Conservation (phyloP, 1,140 invertebrate genomes). For the Macrobrachium nipponense region DNA sequence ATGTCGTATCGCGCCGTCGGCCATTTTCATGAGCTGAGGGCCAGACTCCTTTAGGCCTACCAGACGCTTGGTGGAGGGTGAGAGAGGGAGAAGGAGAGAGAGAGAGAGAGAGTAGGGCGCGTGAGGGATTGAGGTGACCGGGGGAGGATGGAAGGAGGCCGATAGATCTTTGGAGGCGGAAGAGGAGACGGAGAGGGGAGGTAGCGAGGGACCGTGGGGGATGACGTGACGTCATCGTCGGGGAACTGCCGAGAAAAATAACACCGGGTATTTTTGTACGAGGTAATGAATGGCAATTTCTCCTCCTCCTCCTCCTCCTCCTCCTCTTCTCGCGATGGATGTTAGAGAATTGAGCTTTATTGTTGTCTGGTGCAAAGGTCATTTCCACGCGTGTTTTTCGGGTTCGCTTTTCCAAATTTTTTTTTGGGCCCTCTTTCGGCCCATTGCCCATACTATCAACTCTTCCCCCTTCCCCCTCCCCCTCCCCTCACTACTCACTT, state of each 20-base stretch:
- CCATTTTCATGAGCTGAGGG: conserved; percentile 48
- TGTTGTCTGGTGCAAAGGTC: no score
- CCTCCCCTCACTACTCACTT: no score
- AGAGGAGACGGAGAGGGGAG: background rate
- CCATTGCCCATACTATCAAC: no score
- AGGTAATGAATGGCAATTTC: conserved; percentile 41
- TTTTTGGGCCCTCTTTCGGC: no score
- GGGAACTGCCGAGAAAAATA: conserved; percentile 30
- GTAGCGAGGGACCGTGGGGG: background rate
- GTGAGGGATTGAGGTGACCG: no score
- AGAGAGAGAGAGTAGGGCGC: background rate
- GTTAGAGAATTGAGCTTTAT: no score
- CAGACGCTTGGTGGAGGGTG: conserved; percentile 22
- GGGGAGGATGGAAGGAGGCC: no score
- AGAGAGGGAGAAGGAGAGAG: background rate
- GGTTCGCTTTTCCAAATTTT: no score
- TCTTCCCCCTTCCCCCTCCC: no score
- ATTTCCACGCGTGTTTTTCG: no score
- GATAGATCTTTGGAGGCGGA: background rate
- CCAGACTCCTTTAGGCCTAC: conserved; percentile 50
- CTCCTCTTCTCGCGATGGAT: no score
- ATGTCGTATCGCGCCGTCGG: conserved; percentile 32
- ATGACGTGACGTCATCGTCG: conserved; percentile 1
- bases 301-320: conserved; percentile 13
- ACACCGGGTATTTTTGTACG: conserved; percentile 42